These are phyloP conservation scores for Cryptophagus acutangulus DNA, from an alignment of 2,888 invertebrate species.

Conservation along the genomic window DNA sequence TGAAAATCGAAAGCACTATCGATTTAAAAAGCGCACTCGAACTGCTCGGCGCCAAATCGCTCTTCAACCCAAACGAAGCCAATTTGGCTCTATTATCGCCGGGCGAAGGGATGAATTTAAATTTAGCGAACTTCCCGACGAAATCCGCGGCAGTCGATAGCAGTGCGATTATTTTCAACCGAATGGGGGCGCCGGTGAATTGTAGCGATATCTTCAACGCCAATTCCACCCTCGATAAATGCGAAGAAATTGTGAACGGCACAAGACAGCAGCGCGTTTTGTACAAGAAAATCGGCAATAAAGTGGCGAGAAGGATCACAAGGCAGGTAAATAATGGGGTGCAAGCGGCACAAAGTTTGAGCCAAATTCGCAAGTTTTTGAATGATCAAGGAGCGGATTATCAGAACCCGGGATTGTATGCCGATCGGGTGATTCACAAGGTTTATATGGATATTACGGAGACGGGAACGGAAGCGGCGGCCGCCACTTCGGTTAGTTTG, in stretches of 20 bases:
- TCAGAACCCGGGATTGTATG: constrained; percentile 58
- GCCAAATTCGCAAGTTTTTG: constrained; percentile 31
- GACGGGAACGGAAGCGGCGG: constrained; percentile 67
- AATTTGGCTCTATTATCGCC: constrained; percentile 64
- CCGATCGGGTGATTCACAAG: constrained; percentile 61
- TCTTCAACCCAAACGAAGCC: constrained; percentile 59
- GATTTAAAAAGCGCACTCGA: constrained; percentile 55
- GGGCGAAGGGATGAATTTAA: constrained; percentile 38
- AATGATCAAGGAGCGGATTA: constrained; percentile 48
- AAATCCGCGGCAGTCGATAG: neutral
- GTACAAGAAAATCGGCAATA: constrained; percentile 39
- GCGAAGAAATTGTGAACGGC: constrained; percentile 27
- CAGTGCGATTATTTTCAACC: constrained; percentile 28
- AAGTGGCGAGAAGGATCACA: constrained; percentile 39
- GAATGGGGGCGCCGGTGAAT: constrained; percentile 28
- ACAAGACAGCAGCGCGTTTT: constrained; percentile 21
- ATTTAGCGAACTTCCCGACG: constrained; percentile 2
- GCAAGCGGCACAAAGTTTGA: constrained; percentile 34
- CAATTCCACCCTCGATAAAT: constrained; percentile 29
- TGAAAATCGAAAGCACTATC: constrained; percentile 60
- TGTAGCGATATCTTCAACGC: constrained; percentile 36
- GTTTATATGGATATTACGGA: constrained; percentile 63
- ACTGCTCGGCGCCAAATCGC: constrained; percentile 55
- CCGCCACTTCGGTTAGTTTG: constrained; percentile 57
- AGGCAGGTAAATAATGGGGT: constrained; percentile 25